Evolutionary conservation across 2,888 invertebrate species (phyloP).

Genomic region (Phlogophora meticulosa): DNA sequence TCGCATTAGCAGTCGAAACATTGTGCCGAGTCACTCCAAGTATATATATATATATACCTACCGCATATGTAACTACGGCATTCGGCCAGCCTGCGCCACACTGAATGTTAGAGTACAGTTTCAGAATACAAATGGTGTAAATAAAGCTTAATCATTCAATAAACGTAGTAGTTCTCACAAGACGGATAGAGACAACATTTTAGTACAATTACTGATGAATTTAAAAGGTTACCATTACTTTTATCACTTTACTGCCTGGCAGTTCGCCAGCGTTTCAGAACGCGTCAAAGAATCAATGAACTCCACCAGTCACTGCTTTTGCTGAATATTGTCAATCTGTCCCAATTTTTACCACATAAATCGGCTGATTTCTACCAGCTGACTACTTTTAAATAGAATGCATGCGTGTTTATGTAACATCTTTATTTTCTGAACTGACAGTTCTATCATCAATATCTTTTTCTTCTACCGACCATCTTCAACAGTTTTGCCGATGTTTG

Average conservation of each 20-base stretch:
- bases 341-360: not conserved
- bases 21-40: slow-evolving; percentile 25
- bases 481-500: slow-evolving; percentile 22
- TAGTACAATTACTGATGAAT: slow-evolving; percentile 25
- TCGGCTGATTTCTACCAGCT: slow-evolving; percentile 5
- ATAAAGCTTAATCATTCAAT: slow-evolving; percentile 23
- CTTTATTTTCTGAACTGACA: slow-evolving; percentile 29
- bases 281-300: slow-evolving; percentile 30
- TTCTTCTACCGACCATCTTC: slow-evolving; percentile 17
- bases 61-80: not conserved
- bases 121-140: slow-evolving; percentile 36
- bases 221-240: slow-evolving; percentile 13
- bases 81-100: slow-evolving; percentile 7
- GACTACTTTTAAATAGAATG: slow-evolving; percentile 18
- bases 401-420: not conserved
- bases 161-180: not conserved
- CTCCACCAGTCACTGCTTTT: slow-evolving; percentile 17
- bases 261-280: slow-evolving; percentile 13
- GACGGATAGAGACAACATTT: not conserved
- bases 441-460: slow-evolving; percentile 30
- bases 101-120: slow-evolving; percentile 23
- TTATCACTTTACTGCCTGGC: slow-evolving; percentile 14
- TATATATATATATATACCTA: not conserved
- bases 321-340: slow-evolving; percentile 1
- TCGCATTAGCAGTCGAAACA: slow-evolving; percentile 48